phyloP scores from a whole-genome alignment of 2,797 vertebrate species.

The Falco cherrug region DNA sequence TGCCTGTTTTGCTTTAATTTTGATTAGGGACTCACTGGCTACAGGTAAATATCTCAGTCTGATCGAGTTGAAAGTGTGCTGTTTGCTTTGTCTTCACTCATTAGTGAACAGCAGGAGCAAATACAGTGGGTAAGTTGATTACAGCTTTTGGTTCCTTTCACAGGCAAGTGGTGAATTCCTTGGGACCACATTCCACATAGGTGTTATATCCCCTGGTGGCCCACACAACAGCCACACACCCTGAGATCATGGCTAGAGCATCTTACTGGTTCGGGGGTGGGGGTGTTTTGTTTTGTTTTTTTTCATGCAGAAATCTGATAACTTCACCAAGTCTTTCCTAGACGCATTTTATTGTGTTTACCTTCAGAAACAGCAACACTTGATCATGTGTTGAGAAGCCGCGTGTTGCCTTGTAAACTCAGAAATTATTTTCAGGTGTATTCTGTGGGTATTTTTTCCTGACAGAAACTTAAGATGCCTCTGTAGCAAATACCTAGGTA shows the following conservation, averaged over 20 bases:
- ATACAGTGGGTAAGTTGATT: constrained; percentile 26
- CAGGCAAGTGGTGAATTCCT: constrained; percentile 30
- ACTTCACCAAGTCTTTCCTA: neutral
- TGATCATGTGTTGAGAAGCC: constrained; percentile 4
- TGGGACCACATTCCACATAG: neutral
- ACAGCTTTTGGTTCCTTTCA: constrained; percentile 43
- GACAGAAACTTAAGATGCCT: neutral
- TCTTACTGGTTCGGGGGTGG: neutral
- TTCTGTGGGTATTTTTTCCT: neutral
- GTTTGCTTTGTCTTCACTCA: constrained; percentile 59
- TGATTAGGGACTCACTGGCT: constrained; percentile 42
- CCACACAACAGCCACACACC: neutral
- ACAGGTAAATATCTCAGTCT: constrained; percentile 56
- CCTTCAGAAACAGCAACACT: constrained; percentile 2
- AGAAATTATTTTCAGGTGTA: constrained; percentile 37
- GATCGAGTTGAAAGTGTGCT: constrained; percentile 12
- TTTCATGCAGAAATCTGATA: neutral
- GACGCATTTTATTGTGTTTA: neutral
- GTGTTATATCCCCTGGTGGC: constrained; percentile 13
- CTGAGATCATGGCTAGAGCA: neutral
- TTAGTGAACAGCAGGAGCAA: constrained; percentile 65
- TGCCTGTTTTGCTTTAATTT: constrained; percentile 57
- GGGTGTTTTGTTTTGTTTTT: neutral
- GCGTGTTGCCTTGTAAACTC: constrained; percentile 11
- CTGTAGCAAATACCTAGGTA: neutral